Base-by-base conservation (phyloP, 2,888 invertebrate genomes). In the Dryomyza anilis region DNA sequence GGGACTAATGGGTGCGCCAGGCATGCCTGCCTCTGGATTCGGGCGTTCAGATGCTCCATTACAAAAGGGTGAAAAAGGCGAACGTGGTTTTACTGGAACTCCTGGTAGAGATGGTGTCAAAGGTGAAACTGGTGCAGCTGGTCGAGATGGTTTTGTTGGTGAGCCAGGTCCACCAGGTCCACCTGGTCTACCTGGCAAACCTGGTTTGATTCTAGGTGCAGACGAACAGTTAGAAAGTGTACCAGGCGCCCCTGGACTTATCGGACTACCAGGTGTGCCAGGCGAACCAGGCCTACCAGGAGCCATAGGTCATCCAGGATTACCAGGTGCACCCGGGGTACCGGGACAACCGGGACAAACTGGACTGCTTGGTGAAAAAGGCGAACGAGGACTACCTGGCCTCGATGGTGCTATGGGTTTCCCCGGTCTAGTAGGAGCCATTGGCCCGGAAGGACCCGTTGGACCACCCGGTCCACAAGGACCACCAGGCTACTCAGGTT, bases 91-190 rank as follows among this genome's bases (percentile, higher is more conserved):
- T 14, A 80, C 84, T 27, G 90, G 90, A 50, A 74, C 81, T 2
- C 57, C 63, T 0, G 93, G 89, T 23, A 79, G 8, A 91, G 91
- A 0, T 89, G 89, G 55, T 87, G 87, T 72, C 88, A 46, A 48
- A 48, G 59, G 77, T 7, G 69, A 69, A 29, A 58, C 39, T 2
- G 75, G 77, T 3, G 23, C 27, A 30, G 29, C 64, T 5, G 74
- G 74, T 1, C 69, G 81, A 8, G 81, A 84, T 29, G 90, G 90
- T 46, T 74, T 81, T 1, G 57, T 64, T 0, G 93, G 89, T 27
- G 79, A 25, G 90, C 91, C 1, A 89, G 89, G 61, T 86, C 87
- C 72, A 10, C 72, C 75, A 2, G 86, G 85, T 12, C 78, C 81
- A 23, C 74, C 84, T 43, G 87, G 89, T 27, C 81, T 84, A 87